These are phyloP conservation scores for Caranx melampygus DNA, from an alignment of 2,113 vertebrate species.

Conservation along the genomic window DNA sequence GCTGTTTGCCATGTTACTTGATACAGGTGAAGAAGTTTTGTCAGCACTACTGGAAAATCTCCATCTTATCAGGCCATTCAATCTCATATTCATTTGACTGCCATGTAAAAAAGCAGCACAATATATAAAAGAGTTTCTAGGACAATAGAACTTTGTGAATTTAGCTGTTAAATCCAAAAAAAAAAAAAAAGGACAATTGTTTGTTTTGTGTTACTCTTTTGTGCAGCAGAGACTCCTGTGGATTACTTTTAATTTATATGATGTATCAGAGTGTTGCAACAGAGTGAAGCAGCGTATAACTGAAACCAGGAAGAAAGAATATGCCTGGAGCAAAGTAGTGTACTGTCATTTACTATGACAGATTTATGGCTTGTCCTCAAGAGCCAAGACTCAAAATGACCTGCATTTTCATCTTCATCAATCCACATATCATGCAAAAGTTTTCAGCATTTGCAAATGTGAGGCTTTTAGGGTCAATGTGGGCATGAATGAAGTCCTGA, in stretches of 20 bases:
- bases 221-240: not conserved
- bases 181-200: too few relatives aligned
- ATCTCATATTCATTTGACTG: constrained; percentile 3
- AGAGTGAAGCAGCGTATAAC: not conserved
- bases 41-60: not conserved
- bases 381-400: not conserved
- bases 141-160: not conserved
- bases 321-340: constrained; percentile 1
- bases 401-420: not conserved
- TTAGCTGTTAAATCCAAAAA: not conserved
- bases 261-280: constrained; percentile 1
- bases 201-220: not conserved
- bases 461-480: too few relatives aligned
- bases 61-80: not conserved
- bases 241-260: not conserved
- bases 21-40: not conserved
- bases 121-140: not conserved
- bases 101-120: not conserved
- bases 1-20: not conserved
- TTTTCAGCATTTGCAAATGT: too few relatives aligned
- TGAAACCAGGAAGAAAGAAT: constrained; percentile 3
- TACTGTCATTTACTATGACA: not conserved
- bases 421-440: too few relatives aligned
- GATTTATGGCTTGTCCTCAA: not conserved
- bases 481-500: too few relatives aligned